Evolutionary conservation across 2,797 vertebrate species (phyloP), one percentile per base, ranked within the genome.

Genomic region (Sparidentex hasta): DNA sequence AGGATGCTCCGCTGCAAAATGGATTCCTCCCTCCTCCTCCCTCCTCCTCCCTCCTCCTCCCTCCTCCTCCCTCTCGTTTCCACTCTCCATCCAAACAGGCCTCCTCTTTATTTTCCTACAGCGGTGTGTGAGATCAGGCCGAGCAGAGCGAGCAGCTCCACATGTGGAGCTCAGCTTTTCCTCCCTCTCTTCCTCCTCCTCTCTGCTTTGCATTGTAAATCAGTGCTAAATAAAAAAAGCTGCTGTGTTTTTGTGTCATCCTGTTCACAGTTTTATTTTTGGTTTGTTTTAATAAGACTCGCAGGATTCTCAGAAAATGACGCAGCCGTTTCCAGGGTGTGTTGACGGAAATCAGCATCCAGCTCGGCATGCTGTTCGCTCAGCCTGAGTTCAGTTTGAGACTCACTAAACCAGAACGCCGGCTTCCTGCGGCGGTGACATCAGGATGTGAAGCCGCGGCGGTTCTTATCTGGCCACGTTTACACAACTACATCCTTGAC

Each of bases 1-100:
- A 83, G 84, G 80, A 83, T 83, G 77, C 78, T 83, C 78, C 46
- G 65, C 84, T 83, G 64, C 67, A 72, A 69, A 82, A 78, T 73
- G 72, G 69, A 81, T 71, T 74, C 72, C 43, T 43, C 9, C 6
- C 66, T 27, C 44, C n/a, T 27, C 44, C n/a, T 38, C 7, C 29
- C 29, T 33, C 29, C 55, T 4, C 29, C 29, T 5, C 5, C 29
- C 29, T 29, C 29, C 29, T 66, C 70, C 29, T 29, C 29, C 29
- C 29, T 29, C 29, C 3, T 3, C 29, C 63, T 59, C 27, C 64
- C 63, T 54, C 72, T 70, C 68, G 52, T 67, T 69, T 68, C 71
- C 80, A 38, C 70, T 29, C 75, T 78, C 72, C 65, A 65, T 81
- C 74, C 50, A 47, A 66, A 79, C 80, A 82, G 76, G 54, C 72